A percentile compares a stretch with the other conserved stretches of the same genome.
These are phyloP conservation scores for Mizuhopecten yessoensis DNA, from an alignment of 1,140 invertebrate species.

Conservation along the genomic window DNA sequence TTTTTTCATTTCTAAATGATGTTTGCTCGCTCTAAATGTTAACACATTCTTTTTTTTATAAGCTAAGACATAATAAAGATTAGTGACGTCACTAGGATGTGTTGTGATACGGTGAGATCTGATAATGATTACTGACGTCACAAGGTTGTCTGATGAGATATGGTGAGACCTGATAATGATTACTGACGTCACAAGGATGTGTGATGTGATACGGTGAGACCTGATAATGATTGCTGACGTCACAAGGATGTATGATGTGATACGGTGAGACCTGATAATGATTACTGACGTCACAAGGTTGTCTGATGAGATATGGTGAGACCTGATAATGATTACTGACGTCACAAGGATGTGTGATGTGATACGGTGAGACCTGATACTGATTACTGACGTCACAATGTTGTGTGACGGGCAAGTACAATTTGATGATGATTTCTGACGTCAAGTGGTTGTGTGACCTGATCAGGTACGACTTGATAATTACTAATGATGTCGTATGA, in stretches of 20 bases:
- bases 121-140: background rate
- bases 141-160: background rate
- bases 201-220: background rate
- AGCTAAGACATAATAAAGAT: no score
- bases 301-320: background rate
- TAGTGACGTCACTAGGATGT: no score
- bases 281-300: no score
- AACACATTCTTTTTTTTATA: no score
- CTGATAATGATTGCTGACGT: background rate
- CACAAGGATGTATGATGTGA: background rate
- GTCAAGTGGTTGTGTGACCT: no score
- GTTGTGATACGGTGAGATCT: background rate
- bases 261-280: no score
- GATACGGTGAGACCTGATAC: background rate
- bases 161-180: background rate
- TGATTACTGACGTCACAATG: background rate
- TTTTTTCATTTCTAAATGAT: no score
- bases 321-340: background rate
- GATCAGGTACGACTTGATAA: no score
- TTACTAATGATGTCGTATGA: no score
- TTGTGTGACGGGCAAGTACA: no score
- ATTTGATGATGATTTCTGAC: no score
- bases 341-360: background rate
- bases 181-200: background rate
- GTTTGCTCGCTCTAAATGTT: no score